Conservation (phyloP, 2,888 invertebrate species). For the Apamea monoglypha region DNA sequence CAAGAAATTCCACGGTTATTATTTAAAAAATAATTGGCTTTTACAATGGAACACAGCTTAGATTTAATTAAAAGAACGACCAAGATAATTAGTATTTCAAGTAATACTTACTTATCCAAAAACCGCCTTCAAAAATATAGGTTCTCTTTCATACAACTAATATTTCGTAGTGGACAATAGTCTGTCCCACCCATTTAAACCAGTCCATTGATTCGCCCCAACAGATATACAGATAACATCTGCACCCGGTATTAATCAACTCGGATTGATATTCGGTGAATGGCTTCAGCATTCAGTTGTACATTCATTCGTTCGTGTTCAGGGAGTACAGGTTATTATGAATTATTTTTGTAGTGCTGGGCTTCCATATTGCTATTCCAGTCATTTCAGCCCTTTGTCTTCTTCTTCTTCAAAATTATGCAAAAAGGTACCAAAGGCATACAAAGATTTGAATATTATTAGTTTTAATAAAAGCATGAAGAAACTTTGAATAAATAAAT, state of each 20-base stretch:
- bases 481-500: no score
- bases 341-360: neutral
- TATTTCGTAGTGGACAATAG: slow-evolving; percentile 1
- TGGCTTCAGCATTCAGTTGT: slow-evolving; percentile 14
- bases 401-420: neutral
- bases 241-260: slow-evolving; percentile 31
- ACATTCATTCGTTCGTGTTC: slow-evolving; percentile 14
- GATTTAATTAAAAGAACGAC: no score
- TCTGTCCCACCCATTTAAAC: slow-evolving; percentile 10
- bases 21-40: no score
- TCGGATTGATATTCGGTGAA: slow-evolving; percentile 22
- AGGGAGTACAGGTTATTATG: neutral
- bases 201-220: slow-evolving; percentile 17
- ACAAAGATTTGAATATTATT: no score
- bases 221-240: slow-evolving; percentile 37
- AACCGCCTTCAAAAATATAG: neutral
- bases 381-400: neutral
- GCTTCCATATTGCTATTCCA: neutral
- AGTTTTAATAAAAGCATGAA: no score
- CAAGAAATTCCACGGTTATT: no score
- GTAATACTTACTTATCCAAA: neutral
- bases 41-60: no score
- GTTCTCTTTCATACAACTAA: neutral
- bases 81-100: neutral
- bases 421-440: no score